Conservation (phyloP, 2,797 vertebrate species). For the Squalus acanthias region DNA sequence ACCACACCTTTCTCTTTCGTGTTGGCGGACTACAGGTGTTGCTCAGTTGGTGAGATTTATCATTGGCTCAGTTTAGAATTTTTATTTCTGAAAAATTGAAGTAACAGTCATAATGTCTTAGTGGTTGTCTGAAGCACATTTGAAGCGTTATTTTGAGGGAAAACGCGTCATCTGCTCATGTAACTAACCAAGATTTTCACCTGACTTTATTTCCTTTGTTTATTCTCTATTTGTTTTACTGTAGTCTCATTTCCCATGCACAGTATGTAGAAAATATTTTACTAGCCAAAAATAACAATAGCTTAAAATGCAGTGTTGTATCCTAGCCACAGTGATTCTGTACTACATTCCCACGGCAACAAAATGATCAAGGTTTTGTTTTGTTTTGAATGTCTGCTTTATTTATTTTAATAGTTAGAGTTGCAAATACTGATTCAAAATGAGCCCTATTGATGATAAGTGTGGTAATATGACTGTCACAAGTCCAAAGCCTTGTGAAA, state of each 20-base stretch:
- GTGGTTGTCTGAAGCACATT: not conserved
- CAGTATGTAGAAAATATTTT: constrained; percentile 6
- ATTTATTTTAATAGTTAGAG: not conserved
- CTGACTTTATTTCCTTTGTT: not conserved
- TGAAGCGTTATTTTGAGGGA: not conserved
- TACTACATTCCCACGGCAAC: not conserved
- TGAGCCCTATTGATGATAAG: not conserved
- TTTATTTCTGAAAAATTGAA: not conserved
- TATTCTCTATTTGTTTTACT: not conserved
- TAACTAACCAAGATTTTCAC: not conserved
- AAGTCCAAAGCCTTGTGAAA: not conserved
- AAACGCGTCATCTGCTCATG: not conserved
- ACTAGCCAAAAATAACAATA: not conserved
- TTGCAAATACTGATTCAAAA: not conserved
- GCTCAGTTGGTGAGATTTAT: not conserved
- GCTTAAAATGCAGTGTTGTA: not conserved
- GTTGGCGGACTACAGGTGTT: not conserved
- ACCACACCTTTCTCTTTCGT: not conserved
- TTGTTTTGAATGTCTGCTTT: not conserved
- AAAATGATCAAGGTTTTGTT: not conserved
- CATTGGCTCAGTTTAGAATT: not conserved
- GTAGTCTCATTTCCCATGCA: not conserved
- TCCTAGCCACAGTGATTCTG: not conserved
- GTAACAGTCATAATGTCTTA: not conserved
- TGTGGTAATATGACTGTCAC: not conserved